phyloP scores from a whole-genome alignment of 2,113 vertebrate genomes.

The Crotalus helleri region DNA sequence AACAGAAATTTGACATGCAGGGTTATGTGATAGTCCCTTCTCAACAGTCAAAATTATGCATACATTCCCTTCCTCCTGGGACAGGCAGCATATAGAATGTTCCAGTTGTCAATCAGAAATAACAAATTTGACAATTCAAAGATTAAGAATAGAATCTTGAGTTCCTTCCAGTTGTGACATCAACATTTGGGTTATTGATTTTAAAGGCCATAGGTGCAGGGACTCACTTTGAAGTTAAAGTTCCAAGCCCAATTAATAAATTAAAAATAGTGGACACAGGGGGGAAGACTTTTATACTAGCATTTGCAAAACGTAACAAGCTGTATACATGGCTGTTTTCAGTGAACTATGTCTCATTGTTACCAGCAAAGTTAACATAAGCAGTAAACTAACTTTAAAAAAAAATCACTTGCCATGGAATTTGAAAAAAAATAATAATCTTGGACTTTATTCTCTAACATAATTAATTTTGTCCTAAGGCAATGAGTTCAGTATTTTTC shows the following conservation, averaged over 20 bases:
- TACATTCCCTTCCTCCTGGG: not conserved
- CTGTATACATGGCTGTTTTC: not conserved
- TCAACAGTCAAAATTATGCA: not conserved
- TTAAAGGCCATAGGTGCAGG: not conserved
- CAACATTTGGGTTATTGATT: not conserved
- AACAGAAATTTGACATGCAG: not conserved
- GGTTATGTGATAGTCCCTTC: not conserved
- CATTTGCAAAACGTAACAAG: not conserved
- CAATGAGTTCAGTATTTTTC: not conserved
- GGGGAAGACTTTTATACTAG: not conserved
- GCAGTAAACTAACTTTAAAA: not conserved
- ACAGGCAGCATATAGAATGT: not conserved
- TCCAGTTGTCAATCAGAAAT: not conserved
- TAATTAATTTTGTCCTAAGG: not conserved
- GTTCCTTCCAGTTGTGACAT: not conserved
- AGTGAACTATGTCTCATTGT: not conserved
- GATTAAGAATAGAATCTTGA: not conserved
- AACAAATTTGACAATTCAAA: not conserved
- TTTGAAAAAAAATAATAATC: not conserved
- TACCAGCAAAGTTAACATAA: constrained; percentile 5
- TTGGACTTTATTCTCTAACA: not conserved
- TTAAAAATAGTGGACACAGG: not conserved
- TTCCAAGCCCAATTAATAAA: constrained; percentile 1
- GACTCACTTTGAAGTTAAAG: not conserved
- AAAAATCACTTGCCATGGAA: not conserved